Conservation (phyloP, 1,140 invertebrate genomes). For the Dendroctonus valens region DNA sequence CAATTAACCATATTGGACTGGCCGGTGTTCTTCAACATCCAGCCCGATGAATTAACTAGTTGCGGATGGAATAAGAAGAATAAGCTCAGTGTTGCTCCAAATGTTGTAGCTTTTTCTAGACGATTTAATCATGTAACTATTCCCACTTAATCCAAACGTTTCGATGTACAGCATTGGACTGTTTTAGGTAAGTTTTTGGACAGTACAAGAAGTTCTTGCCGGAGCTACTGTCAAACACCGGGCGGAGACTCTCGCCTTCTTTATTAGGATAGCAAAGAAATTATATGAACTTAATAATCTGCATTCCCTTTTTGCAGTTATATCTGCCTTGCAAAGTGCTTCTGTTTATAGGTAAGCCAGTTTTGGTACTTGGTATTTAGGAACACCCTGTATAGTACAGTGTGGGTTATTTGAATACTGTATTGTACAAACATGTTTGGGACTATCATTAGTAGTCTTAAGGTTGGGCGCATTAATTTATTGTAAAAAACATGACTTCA, state of each 20-base stretch:
- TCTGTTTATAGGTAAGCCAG: constrained; percentile 76
- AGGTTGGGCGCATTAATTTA: too few relatives aligned
- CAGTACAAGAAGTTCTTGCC: constrained; percentile 81
- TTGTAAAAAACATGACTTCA: background rate
- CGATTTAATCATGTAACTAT: constrained; percentile 88
- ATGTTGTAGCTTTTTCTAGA: constrained; percentile 88
- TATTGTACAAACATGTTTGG: too few relatives aligned
- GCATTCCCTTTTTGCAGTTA: constrained; percentile 89
- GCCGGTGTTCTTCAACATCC: constrained; percentile 78
- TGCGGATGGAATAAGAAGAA: constrained; percentile 93
- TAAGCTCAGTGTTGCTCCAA: constrained; percentile 85
- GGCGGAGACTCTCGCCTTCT: constrained; percentile 84
- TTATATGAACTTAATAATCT: constrained; percentile 91
- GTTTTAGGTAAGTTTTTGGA: constrained; percentile 80
- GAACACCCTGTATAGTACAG: too few relatives aligned
- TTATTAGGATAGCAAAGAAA: constrained; percentile 91
- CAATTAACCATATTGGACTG: constrained; percentile 90
- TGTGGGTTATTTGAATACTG: too few relatives aligned
- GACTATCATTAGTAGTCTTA: too few relatives aligned
- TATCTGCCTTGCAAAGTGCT: constrained; percentile 88
- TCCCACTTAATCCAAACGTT: background rate
- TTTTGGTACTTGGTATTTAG: too few relatives aligned
- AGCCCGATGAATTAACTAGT: constrained; percentile 83
- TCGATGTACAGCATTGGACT: background rate
- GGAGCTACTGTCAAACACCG: constrained; percentile 74